Evolutionary conservation across 2,113 vertebrate species (phyloP).

Genomic region (Triplophysa dalaica): DNA sequence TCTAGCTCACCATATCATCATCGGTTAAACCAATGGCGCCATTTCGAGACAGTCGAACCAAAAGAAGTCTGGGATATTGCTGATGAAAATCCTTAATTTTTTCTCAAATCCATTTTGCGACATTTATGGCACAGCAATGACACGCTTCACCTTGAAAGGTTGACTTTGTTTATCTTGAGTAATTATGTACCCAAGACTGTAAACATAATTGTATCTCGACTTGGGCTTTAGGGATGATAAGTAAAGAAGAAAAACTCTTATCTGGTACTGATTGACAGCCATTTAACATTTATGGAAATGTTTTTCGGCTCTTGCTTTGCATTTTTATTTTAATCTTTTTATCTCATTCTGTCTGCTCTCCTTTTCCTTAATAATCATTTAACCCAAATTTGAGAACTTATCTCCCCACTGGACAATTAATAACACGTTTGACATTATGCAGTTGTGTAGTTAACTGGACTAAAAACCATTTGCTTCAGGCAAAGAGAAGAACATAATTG

Average conservation of each 20-base stretch:
- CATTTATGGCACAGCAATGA: too few relatives aligned
- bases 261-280: not conserved
- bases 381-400: not conserved
- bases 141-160: not conserved
- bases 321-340: slow-evolving; percentile 23
- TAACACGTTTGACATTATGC: slow-evolving; percentile 40
- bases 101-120: too few relatives aligned
- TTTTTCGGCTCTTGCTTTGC: not conserved
- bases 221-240: not conserved
- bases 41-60: too few relatives aligned
- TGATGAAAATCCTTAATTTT: too few relatives aligned
- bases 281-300: not conserved
- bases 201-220: slow-evolving; percentile 8
- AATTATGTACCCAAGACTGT: not conserved
- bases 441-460: slow-evolving; percentile 41
- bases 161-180: not conserved
- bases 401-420: slow-evolving; percentile 44
- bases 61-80: too few relatives aligned
- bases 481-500: slow-evolving; percentile 49
- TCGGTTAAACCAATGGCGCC: too few relatives aligned
- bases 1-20: too few relatives aligned
- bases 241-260: not conserved
- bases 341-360: not conserved
- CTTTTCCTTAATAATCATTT: not conserved
- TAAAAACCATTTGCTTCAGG: slow-evolving; percentile 40